phyloP scores from a whole-genome alignment of 2,888 invertebrate species.

The Amorpha juglandis region DNA sequence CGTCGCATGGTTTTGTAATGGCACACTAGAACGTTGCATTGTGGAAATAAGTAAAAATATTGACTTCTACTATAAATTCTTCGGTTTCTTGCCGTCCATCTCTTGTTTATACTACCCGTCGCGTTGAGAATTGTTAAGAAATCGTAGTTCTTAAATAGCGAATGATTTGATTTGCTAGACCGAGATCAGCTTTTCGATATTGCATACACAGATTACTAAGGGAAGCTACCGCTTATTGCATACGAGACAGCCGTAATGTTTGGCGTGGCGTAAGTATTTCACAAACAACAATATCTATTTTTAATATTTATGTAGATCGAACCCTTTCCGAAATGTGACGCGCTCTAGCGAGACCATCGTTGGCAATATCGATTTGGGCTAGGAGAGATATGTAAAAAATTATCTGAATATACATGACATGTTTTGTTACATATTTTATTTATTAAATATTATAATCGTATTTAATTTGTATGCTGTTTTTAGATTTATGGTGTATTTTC shows the following conservation, averaged over 20 bases:
- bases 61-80: not conserved
- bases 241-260: not conserved
- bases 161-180: too few relatives aligned
- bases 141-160: not conserved
- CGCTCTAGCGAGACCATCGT: too few relatives aligned
- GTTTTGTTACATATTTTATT: not conserved
- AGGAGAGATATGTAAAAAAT: too few relatives aligned
- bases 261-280: conserved; percentile 4
- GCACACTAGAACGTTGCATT: not conserved
- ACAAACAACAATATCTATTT: too few relatives aligned
- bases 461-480: not conserved
- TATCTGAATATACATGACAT: not conserved
- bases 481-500: conserved; percentile 18
- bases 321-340: not conserved
- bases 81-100: not conserved
- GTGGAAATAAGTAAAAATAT: not conserved
- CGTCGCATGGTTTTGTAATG: not conserved
- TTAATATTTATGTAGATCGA: too few relatives aligned
- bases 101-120: not conserved
- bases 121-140: not conserved
- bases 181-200: not conserved
- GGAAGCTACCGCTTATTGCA: too few relatives aligned
- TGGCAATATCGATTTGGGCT: too few relatives aligned
- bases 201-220: too few relatives aligned
- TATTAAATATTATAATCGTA: not conserved